Conservation (phyloP, 2,888 invertebrate genomes). For the Geotrupes spiniger region DNA sequence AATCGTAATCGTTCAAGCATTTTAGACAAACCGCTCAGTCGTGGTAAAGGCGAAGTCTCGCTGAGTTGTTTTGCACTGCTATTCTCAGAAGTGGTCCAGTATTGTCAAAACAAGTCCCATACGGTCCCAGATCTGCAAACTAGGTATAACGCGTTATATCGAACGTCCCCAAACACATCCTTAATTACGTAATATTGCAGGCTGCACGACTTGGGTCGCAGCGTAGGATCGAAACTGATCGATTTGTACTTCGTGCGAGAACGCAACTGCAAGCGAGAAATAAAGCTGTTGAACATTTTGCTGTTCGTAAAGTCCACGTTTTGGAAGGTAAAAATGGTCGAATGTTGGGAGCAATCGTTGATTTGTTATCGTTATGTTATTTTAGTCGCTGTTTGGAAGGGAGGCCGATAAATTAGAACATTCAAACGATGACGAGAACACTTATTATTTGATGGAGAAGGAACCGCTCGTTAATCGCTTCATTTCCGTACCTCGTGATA, state of each 20-base stretch:
- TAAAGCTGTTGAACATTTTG: slow-evolving; percentile 90
- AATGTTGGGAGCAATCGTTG: background rate
- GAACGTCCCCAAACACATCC: too few species aligned
- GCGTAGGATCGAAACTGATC: slow-evolving; percentile 89
- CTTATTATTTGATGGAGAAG: slow-evolving; percentile 97
- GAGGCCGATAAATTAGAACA: slow-evolving; percentile 99
- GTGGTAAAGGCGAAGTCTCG: slow-evolving; percentile 90
- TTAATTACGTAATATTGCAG: slow-evolving; percentile 53
- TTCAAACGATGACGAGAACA: slow-evolving; percentile 96
- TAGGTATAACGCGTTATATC: slow-evolving; percentile 59
- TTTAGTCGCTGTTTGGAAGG: slow-evolving; percentile 88
- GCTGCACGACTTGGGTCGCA: slow-evolving; percentile 89
- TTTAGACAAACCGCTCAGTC: slow-evolving; percentile 86
- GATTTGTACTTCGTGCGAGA: slow-evolving; percentile 94
- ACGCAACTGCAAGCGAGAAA: slow-evolving; percentile 90
- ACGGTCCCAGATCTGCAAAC: slow-evolving; percentile 93
- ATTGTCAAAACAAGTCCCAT: slow-evolving; percentile 93
- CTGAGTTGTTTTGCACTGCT: slow-evolving; percentile 90
- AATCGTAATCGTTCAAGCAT: slow-evolving; percentile 71
- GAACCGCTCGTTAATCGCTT: slow-evolving; percentile 94
- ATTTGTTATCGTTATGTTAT: slow-evolving; percentile 25
- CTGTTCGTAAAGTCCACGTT: slow-evolving; percentile 93
- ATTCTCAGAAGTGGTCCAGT: slow-evolving; percentile 97
- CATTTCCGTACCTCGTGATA: slow-evolving; percentile 97
- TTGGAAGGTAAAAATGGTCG: slow-evolving; percentile 94